Evolutionary conservation across 2,888 invertebrate genomes (phyloP), one percentile per base, ranked within the genome.

Genomic region (Bombyx huttoni): DNA sequence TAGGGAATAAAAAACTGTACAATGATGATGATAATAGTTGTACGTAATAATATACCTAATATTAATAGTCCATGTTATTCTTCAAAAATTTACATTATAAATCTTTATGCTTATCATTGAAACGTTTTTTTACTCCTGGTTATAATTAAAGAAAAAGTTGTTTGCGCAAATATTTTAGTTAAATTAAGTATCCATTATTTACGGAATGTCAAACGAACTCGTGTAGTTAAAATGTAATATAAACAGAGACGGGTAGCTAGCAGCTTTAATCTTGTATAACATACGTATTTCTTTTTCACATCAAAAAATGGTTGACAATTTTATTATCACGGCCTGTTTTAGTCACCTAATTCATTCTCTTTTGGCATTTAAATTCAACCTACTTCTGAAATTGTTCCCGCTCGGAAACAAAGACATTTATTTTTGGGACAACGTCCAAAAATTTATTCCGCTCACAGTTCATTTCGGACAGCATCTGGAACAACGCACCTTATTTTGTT

Each of bases 381-480:
- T 34, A 10, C 13, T 46, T 47, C 6, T 35, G 47, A 47, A 51
- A 10, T 14, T 47, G 24, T 56, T 62, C 62, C 61, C 56, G 58
- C 63, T 63, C 54, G 59, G 62, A 67, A 73, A 75, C 68, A 74
- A 73, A 73, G 70, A 64, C 60, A 62, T 61, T 61, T 64, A 24
- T 24, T 67, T 67, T 66, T 69, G 67, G 68, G 70, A 70, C 66
- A 64, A 68, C 61, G 67, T 69, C 68, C 65, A 67, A 70, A 64
- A 40, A 40, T 71, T 63, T 81, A 78, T 81, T 80, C 66, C 58
- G 75, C 70, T 63, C 58, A 40, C 53, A 60, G 69, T 66, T 68
- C 73, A 73, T 78, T 78, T 73, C 73, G 71, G 63, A 63, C 69
- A 73, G 40, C 78, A 80, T 79, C 79, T 79, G 75, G 24, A 64